Conservation (phyloP, 1,140 invertebrate species). For the Euwallacea similis region DNA sequence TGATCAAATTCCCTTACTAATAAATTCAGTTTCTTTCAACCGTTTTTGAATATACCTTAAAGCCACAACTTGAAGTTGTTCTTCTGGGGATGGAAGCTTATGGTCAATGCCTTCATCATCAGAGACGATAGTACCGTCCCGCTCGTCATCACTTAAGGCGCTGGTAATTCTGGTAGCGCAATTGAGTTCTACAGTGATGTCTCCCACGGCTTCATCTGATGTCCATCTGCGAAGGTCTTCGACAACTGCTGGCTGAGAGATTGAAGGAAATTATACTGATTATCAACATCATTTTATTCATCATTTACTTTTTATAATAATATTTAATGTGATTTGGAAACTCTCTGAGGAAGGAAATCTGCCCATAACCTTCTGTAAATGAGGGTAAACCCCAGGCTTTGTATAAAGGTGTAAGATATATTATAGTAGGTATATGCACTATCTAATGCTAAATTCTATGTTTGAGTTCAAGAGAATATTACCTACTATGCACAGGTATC, state of each 20-base stretch:
- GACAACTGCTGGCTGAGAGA: conserved; percentile 72
- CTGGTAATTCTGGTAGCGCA: conserved; percentile 63
- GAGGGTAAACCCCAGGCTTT: no score
- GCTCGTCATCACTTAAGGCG: conserved; percentile 54
- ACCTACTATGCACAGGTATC: no score
- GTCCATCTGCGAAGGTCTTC: conserved; percentile 82
- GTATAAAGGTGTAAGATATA: no score
- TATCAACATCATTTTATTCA: no score
- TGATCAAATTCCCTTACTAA: background rate
- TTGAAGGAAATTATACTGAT: background rate
- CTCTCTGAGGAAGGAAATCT: no score
- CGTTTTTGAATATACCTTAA: conserved; percentile 65
- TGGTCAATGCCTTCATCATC: conserved; percentile 76
- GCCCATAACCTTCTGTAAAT: no score
- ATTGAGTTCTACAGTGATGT: conserved; percentile 76
- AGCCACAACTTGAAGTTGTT: conserved; percentile 76
- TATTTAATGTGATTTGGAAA: no score
- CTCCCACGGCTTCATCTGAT: conserved; percentile 78
- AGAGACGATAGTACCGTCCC: conserved; percentile 57
- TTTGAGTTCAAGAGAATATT: no score
- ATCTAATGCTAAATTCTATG: no score
- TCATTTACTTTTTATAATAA: no score
- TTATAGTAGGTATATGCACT: no score
- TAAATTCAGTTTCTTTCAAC: background rate
- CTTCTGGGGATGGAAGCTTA: conserved; percentile 79